Percentiles rank a stretch among this genome's conserved stretches.
Evolutionary conservation across 37 sponge, comb jelly and placozoan genomes (phyloP).

Genomic region (Axinella damicornis): DNA sequence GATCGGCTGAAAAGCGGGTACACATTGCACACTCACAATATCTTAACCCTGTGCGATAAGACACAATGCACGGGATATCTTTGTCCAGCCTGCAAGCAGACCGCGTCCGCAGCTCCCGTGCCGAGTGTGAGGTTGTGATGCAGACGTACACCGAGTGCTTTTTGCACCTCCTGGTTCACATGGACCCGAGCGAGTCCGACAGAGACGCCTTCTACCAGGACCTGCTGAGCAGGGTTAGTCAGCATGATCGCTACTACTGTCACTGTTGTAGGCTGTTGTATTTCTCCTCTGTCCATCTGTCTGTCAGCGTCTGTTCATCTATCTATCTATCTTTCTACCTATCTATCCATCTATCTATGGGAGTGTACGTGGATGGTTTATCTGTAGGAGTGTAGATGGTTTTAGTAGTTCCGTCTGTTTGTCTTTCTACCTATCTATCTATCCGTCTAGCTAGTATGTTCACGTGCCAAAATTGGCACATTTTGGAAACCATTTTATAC

Average conservation of each 20-base stretch:
- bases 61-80: too few relatives aligned
- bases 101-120: constrained; percentile 2
- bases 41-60: neutral
- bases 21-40: neutral
- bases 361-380: constrained; percentile 35
- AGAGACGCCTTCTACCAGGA: neutral
- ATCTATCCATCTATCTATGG: neutral
- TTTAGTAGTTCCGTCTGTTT: too few relatives aligned
- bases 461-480: too few relatives aligned
- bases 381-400: too few relatives aligned
- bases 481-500: too few relatives aligned
- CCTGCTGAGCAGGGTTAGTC: constrained; percentile 14
- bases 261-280: neutral
- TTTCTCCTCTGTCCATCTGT: neutral
- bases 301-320: too few relatives aligned
- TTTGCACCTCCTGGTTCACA: neutral
- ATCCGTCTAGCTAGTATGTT: too few relatives aligned
- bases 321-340: too few relatives aligned
- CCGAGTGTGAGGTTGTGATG: constrained; percentile 51
- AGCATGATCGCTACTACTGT: too few relatives aligned
- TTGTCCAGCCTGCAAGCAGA: constrained; percentile 30
- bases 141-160: constrained; percentile 42
- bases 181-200: neutral
- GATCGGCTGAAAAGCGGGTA: constrained; percentile 31
- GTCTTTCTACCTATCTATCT: too few relatives aligned